Base-by-base conservation (phyloP, 2,113 vertebrate genomes). In the Plestiodon gilberti region DNA sequence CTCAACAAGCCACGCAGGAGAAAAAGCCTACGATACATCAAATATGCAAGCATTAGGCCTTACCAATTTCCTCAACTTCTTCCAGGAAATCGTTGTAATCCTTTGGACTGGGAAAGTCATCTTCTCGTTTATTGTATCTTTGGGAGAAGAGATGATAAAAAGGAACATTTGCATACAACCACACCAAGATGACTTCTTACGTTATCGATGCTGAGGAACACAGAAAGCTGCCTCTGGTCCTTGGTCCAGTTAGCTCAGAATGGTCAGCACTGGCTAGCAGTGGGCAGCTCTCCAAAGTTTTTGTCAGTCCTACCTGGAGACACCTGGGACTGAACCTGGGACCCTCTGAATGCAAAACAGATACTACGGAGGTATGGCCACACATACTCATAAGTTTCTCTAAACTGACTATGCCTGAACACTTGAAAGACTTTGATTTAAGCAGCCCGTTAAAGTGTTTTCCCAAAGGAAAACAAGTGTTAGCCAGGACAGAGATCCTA, bases 41-140 rank as follows among this genome's bases (percentile, higher is more conserved):
- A 93, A 96, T 93, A 82, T 78, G 67, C n/a, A 93, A 93, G 62
- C 79, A 93, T 92, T 89, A 88, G 85, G 87, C 96, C 97, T 91
- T 97, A 99, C 99, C 98, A 89, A 99, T 98, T 92, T 99, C 98
- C 95, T 99, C 99, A 88, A 99, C 96, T 96, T 98, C 95, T 95
- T 99, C 99, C 92, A 99, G 94, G 93, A 98, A 99, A 96, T 99
- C 97, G 90, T 99, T 99, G 93, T 99, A 99, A 89, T 98, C 98
- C 90, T 93, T 95, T 83, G 99, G 96, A 93, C 95, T 97, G 89
- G 97, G 85, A 93, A 99, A 99, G 92, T 99, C 98, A 84, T 97
- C 96, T 91, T 99, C 98, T 94, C 98, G 98, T 96, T 99, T 99
- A 95, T 99, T 99, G 93, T 99, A 99, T 96, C 99, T 99, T 96